These are phyloP conservation scores for Proctacanthus coquilletti DNA, from an alignment of 1,140 invertebrate genomes.

Conservation along the genomic window DNA sequence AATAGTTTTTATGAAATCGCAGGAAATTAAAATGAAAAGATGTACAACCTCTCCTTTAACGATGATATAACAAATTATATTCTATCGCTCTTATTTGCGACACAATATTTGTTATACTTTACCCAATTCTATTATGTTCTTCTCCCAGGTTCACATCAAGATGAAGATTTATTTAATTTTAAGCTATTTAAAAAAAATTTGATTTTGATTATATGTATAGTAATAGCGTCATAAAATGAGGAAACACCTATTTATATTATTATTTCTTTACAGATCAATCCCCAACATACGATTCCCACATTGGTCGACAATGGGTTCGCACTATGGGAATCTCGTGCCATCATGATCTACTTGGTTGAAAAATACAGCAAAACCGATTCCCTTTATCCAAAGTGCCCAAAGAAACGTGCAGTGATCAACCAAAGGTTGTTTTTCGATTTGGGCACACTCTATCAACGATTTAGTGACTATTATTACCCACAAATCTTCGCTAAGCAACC, in stretches of 20 bases:
- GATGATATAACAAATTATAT: no score
- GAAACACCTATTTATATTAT: conserved; percentile 3
- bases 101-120: no score
- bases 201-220: not conserved
- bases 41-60: no score
- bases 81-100: no score
- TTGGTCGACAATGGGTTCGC: conserved; percentile 49
- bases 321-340: conserved; percentile 54
- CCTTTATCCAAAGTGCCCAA: conserved; percentile 51
- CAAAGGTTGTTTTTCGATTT: conserved; percentile 59
- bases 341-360: conserved; percentile 50
- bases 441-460: conserved; percentile 46
- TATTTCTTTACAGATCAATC: conserved; percentile 23
- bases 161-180: no score
- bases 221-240: not conserved
- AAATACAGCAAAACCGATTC: conserved; percentile 51
- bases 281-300: conserved; percentile 45
- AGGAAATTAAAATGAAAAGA: no score
- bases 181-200: no score
- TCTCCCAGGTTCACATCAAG: no score
- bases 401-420: conserved; percentile 51
- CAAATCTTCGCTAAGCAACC: conserved; percentile 45
- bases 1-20: no score
- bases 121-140: no score
- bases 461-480: conserved; percentile 51